Base-by-base conservation (phyloP, 1,140 invertebrate genomes). In the Drosophila nigromelanica region DNA sequence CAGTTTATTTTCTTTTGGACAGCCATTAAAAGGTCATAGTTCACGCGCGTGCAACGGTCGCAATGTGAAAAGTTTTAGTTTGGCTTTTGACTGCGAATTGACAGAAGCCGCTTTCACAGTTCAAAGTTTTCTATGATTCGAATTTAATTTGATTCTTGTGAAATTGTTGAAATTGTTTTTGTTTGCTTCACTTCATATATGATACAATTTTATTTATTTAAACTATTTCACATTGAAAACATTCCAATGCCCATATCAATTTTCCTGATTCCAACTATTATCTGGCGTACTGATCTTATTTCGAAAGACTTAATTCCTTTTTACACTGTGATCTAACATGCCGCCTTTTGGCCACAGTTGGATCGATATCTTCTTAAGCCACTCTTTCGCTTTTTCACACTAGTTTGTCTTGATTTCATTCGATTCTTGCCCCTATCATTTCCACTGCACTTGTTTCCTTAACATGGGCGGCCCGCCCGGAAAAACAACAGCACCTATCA, bases 21-120 rank as follows among this genome's bases (percentile, higher is more conserved):
- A 10, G 14, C 21, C 61, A 14, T 58, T 51, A 71, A 85, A 68
- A 81, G 82, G 74, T 87, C 78, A 61, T 35, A 86, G 81, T 61
- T 78, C 78, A 81, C 42, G 75, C 70, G 66, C 77, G 81, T 75
- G 79, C 64, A 81, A 18, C 43, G 60, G 42, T 64, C 69, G 58
- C 56, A 68, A 55, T 60, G 51, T 74, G 75, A 73, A 30, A 69
- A 47, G 40, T 21, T 67, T 75, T 45, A 11, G 33, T 48, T 78
- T 67, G 8, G 7, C 21, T 47, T n/a, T 30, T n/a, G 43, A 60
- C 45, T 48, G 12, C 8, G 10, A 15, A 42, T 27, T 30, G 42
- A 60, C 58, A 21, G 58, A 47, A 60, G 58, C 58, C 33, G 21
- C 42, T 47, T 60, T 47, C 42, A 47, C 56, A 35, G 42, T 60